Conservation (phyloP, 2,797 vertebrate genomes). For the Gephyroberyx darwinii region DNA sequence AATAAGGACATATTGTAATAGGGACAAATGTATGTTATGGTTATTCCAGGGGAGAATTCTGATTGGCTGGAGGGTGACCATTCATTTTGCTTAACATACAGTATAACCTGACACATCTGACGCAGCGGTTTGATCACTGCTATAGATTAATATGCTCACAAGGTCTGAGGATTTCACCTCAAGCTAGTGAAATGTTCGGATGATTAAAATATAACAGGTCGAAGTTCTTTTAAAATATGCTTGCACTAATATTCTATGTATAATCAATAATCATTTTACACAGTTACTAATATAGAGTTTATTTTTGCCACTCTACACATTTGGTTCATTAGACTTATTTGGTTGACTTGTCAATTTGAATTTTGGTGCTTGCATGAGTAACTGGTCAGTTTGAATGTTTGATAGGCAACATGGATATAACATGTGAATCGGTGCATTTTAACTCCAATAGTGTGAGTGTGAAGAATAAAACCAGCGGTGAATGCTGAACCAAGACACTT, state of each 20-base stretch:
- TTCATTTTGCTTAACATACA: not conserved
- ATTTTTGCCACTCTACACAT: not conserved
- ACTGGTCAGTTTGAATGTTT: not conserved
- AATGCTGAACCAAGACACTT: conserved; percentile 61
- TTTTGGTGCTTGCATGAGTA: not conserved
- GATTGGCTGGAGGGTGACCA: not conserved
- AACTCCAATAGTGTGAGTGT: no score
- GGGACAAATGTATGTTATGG: not conserved
- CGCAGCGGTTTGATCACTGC: no score
- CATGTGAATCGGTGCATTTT: no score
- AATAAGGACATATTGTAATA: not conserved
- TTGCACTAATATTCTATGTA: no score
- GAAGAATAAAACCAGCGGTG: not conserved
- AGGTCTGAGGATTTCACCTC: no score
- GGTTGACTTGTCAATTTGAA: not conserved
- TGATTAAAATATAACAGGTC: not conserved
- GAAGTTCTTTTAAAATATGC: not conserved
- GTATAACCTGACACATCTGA: not conserved
- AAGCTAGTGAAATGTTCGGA: no score
- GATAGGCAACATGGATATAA: no score
- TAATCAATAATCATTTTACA: no score
- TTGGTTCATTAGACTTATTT: not conserved
- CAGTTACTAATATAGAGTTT: no score
- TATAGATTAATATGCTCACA: no score
- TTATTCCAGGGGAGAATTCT: not conserved